Percentiles rank a stretch among this genome's conserved stretches.
phyloP scores from a whole-genome alignment of 2,888 invertebrate species.

The Platycnemis pennipes region DNA sequence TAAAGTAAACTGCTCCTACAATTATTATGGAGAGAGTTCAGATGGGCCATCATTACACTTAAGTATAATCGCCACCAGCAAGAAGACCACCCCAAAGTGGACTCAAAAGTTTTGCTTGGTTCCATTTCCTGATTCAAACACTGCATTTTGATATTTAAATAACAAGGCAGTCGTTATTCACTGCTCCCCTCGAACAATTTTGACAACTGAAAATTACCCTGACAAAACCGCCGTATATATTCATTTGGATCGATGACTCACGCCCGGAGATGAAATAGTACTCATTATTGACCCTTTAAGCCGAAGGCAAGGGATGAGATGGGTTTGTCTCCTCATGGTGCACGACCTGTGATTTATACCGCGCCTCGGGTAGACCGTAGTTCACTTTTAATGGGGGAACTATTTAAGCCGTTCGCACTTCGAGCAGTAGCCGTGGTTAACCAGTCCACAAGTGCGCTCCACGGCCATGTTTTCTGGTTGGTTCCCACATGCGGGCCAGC shows the following conservation, averaged over 20 bases:
- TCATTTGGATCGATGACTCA: constrained; percentile 22
- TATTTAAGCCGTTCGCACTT: neutral
- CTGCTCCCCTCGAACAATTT: neutral
- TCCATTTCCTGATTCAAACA: neutral
- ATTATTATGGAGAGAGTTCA: neutral
- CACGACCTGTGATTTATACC: neutral
- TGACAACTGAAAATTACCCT: neutral
- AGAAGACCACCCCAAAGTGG: neutral
- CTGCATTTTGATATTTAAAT: constrained; percentile 3
- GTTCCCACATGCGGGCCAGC: neutral
- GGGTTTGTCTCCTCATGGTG: neutral
- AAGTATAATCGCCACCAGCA: neutral
- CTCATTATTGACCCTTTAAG: neutral
- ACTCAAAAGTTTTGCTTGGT: neutral
- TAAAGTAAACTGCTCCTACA: neutral
- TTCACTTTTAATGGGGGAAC: neutral
- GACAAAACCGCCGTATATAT: constrained; percentile 10
- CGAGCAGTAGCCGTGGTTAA: neutral
- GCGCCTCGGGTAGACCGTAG: neutral
- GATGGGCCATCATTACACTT: neutral
- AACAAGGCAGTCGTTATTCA: neutral
- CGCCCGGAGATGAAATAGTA: neutral
- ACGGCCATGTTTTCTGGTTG: neutral
- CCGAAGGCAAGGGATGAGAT: neutral
- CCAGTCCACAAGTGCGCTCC: neutral